Conservation (phyloP, 2,888 invertebrate genomes). For the Atethmia centrago region DNA sequence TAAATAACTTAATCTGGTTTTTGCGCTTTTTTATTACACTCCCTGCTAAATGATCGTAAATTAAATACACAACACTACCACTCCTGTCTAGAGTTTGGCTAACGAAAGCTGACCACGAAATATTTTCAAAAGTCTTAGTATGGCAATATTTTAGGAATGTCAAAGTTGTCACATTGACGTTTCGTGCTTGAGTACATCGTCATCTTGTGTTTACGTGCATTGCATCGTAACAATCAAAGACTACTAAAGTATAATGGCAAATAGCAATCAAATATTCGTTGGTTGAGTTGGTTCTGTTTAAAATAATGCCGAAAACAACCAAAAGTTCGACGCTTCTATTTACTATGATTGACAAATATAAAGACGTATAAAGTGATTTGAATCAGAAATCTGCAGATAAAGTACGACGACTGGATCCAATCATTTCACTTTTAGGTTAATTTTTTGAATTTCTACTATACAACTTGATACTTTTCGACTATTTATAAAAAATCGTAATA, state of each 20-base stretch:
- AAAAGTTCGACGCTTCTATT: slow-evolving; percentile 11
- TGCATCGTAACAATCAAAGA: too few species aligned
- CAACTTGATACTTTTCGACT: too few species aligned
- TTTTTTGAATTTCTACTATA: too few species aligned
- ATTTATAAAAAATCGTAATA: too few species aligned
- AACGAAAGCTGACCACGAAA: not conserved
- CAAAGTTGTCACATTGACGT: slow-evolving; percentile 30
- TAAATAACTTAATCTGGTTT: too few species aligned
- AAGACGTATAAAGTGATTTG: not conserved
- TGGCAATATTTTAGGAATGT: slow-evolving; percentile 1
- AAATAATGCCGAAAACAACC: slow-evolving; percentile 40
- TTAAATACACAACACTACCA: too few species aligned
- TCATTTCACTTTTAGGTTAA: too few species aligned
- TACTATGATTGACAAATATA: not conserved
- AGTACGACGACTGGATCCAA: slow-evolving; percentile 21
- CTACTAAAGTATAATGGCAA: too few species aligned
- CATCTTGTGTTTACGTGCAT: slow-evolving; percentile 5
- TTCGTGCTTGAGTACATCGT: too few species aligned
- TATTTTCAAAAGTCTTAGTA: not conserved
- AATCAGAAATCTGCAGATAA: slow-evolving; percentile 4
- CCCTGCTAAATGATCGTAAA: too few species aligned
- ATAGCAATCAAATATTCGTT: slow-evolving; percentile 9
- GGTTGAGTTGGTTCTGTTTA: slow-evolving; percentile 14
- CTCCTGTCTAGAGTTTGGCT: too few species aligned
- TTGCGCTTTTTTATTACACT: too few species aligned